Base-by-base conservation (phyloP, 2,113 vertebrate genomes). In the Leptocoma aspasia region DNA sequence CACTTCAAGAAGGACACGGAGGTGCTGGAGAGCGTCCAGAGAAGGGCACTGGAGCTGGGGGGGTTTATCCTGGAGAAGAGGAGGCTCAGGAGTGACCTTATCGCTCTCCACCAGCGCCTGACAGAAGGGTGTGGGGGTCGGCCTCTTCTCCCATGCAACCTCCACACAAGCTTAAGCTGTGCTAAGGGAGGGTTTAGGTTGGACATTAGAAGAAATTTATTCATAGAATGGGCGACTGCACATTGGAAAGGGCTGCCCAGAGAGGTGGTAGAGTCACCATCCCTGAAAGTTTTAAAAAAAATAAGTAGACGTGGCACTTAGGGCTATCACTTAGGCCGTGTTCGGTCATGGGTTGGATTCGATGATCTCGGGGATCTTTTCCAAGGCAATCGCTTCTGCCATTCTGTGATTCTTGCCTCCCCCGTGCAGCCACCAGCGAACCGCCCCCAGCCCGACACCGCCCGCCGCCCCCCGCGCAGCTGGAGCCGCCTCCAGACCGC, bases 71-170 rank as follows among this genome's bases (percentile, higher is more conserved):
- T 13, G 42, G 6, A 42, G 23, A 5, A 56, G 1, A 47, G 13
- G 20, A 30, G 37, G 50, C 42, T 42, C 50, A 15, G 18, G 22
- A 7, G 22, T 3, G 42, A 35, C 59, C 12, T 24, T 2, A 31
- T 12, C 15, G 0, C 20, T n/a, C 44, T 5, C 35, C 5, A 13
- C 15, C 21, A 1, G 1, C 3, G 1, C 66, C 22, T 13, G 68
- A 28, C 30, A 73, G 26, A 9, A 56, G 8, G 7, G 1, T 4
- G 11, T 13, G 8, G 7, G 61, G 11, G 1, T 19, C 12, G 6
- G 39, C 11, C 33, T 47, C 20, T 47, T 24, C 39, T 39, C 39
- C 22, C 73, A 13, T 3, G 18, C 37, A 57, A 44, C 60, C 15
- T 28, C 18, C 21, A 27, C n/a, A 10, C 15, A 28, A 22, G 2